Evolutionary conservation across 2,888 invertebrate species (phyloP).

Genomic region (Zeuzera pyrina): DNA sequence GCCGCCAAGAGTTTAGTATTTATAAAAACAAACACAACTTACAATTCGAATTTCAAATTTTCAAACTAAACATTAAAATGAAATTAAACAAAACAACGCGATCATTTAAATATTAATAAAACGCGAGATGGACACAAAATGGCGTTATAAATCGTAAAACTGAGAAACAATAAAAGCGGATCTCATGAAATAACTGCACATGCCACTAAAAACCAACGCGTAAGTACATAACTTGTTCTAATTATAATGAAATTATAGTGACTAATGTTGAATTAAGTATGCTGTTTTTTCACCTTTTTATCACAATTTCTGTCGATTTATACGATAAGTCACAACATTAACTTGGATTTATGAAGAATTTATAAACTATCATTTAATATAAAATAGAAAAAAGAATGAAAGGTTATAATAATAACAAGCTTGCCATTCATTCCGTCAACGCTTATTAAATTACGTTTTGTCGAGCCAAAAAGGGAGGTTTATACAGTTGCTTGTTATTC

Average conservation of each 20-base stretch:
- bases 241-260: conserved; percentile 31
- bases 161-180: conserved; percentile 50
- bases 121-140: conserved; percentile 35
- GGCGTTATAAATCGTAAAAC: conserved; percentile 48
- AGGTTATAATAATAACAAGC: no score
- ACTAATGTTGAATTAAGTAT: conserved; percentile 29
- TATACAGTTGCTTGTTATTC: no score
- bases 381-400: no score
- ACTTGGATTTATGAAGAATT: neutral
- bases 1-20: no score
- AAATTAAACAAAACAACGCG: neutral
- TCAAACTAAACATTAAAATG: conserved; percentile 6
- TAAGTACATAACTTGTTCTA: conserved; percentile 45
- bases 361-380: no score
- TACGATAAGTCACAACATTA: neutral
- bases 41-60: conserved; percentile 18
- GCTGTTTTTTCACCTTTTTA: conserved; percentile 21
- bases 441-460: no score
- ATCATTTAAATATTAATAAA: neutral
- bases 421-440: no score
- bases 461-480: no score
- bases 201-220: conserved; percentile 44
- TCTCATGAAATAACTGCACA: conserved; percentile 65
- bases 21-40: conserved; percentile 17
- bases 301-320: neutral